Percentiles rank a stretch among this genome's conserved stretches.
phyloP scores from a whole-genome alignment of 2,888 invertebrate genomes.

The Busseola fusca region DNA sequence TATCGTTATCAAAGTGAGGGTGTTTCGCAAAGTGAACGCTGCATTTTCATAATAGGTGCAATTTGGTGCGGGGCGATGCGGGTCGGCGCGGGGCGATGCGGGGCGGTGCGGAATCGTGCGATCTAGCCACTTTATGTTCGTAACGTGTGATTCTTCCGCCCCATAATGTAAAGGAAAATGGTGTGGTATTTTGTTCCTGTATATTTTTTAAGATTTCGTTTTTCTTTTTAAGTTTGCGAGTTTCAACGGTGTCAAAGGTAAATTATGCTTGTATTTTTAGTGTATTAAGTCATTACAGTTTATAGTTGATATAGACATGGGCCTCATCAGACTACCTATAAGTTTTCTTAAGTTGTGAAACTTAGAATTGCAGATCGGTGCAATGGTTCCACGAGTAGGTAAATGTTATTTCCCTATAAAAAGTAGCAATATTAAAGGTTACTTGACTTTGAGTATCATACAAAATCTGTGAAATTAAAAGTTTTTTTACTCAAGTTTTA shows the following conservation, averaged over 20 bases:
- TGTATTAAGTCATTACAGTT: not conserved
- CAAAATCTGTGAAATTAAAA: not conserved
- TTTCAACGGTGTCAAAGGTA: not conserved
- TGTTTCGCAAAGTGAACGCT: conserved; percentile 52
- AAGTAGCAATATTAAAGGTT: not conserved
- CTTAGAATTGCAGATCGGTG: not conserved
- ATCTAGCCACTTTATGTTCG: conserved; percentile 52
- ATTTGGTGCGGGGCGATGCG: conserved; percentile 43
- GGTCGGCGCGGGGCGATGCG: conserved; percentile 22
- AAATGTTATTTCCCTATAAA: not conserved
- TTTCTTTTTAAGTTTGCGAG: conserved; percentile 20
- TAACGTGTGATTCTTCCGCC: conserved; percentile 53
- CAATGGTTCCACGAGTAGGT: not conserved
- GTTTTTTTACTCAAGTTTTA: not conserved
- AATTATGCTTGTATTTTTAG: not conserved
- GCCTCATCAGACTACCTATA: too few relatives aligned
- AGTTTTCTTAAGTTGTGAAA: not conserved
- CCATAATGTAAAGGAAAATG: conserved; percentile 49
- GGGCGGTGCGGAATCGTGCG: conserved; percentile 24
- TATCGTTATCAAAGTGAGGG: conserved; percentile 55
- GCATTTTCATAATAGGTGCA: conserved; percentile 59
- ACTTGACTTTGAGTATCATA: not conserved
- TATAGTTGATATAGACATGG: too few relatives aligned
- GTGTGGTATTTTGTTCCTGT: conserved; percentile 31
- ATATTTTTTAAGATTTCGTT: conserved; percentile 32